A percentile compares a stretch with the other conserved stretches of the same genome.
phyloP scores from a whole-genome alignment of 2,888 invertebrate genomes.

The Drosophila dives region DNA sequence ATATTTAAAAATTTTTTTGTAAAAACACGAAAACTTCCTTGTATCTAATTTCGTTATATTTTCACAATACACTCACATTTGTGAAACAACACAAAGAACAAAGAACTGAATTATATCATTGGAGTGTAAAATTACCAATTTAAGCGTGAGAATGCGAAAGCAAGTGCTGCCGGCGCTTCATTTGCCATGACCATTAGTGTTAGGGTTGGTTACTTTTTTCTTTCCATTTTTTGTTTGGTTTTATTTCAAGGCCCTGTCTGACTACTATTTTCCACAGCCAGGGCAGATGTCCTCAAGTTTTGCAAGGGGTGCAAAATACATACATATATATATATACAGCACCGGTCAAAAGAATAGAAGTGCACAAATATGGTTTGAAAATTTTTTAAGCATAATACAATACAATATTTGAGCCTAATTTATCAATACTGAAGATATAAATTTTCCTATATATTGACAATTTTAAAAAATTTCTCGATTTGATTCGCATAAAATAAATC shows the following conservation, averaged over 20 bases:
- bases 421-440: background rate
- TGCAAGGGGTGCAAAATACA: conserved; percentile 1
- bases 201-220: conserved; percentile 49
- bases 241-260: background rate
- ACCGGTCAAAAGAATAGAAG: background rate
- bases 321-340: background rate
- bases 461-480: background rate
- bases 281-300: background rate
- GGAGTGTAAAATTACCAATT: conserved; percentile 48
- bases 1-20: background rate
- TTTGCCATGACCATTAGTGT: conserved; percentile 36
- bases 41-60: background rate
- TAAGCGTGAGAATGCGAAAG: conserved; percentile 40
- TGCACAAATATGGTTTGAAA: background rate
- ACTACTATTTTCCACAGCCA: background rate
- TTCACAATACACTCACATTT: background rate
- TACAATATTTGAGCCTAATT: background rate
- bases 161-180: conserved; percentile 58
- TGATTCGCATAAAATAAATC: background rate
- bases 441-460: background rate
- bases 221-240: background rate
- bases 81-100: background rate
- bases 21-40: background rate
- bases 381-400: background rate
- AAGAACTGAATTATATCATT: conserved; percentile 15